Evolutionary conservation across 1,140 invertebrate species (phyloP), one percentile per base, ranked within the genome.

Genomic region (Euwallacea fornicatus): DNA sequence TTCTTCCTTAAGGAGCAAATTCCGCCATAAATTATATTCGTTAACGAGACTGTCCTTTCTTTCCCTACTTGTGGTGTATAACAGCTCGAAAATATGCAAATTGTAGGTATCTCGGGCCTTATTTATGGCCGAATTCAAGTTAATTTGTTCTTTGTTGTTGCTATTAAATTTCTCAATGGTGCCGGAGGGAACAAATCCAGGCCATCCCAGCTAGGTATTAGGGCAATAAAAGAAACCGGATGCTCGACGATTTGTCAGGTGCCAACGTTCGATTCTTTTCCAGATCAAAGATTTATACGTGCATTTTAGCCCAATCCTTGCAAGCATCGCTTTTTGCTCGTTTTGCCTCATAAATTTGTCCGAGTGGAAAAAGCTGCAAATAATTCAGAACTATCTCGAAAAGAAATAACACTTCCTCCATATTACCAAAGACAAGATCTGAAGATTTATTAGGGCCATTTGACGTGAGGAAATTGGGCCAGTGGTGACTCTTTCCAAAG

Each of bases 231-330:
- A 50, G 46, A 50, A 50, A 50, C 46, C 46, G 13, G 46, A 50
- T 13, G 21, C 21, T 33, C 21, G 21, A 50, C 13, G 46, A 50
- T 50, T 50, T 50, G 46, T 50, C 46, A 50, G 46, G 13, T 13
- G 46, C 21, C 21, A 33, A 33, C 21, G 1, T 33, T 33, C 21
- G 21, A 33, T 33, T 33, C 21, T 33, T 33, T 33, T 33, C 21
- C 21, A 50, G 46, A 50, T 50, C 46, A 50, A 50, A 50, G 46
- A 50, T 50, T 50, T 50, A 50, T 50, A 50, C 46, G 13, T 50
- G 46, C 46, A 50, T 50, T 50, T 50, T 13, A 50, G 7, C 46
- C 46, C 46, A 13, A 50, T 50, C 46, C 21, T 33, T 33, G 46
- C 46, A 50, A 50, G 9, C 21, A 33, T 33, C 21, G 21, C 6